These are phyloP conservation scores for Lemur catta DNA, from an alignment of 2,797 vertebrate genomes.

Conservation along the genomic window DNA sequence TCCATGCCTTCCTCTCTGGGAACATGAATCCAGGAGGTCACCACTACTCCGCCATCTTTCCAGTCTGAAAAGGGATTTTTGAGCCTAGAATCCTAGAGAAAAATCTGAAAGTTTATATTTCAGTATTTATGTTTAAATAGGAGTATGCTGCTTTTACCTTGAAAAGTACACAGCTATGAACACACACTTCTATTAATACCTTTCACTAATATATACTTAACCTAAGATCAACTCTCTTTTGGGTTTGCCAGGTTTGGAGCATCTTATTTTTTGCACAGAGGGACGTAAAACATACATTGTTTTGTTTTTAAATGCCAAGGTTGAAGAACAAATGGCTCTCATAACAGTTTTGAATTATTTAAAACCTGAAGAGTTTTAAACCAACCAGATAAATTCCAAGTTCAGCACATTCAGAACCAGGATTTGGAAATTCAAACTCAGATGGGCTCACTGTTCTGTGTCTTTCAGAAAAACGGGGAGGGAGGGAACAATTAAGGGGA, in stretches of 20 bases:
- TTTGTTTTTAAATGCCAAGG: background rate
- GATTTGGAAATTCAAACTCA: too few relatives aligned
- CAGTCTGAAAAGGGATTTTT: background rate
- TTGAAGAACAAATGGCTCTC: background rate
- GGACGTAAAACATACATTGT: background rate
- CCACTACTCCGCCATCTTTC: too few relatives aligned
- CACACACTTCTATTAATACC: background rate
- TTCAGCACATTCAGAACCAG: too few relatives aligned
- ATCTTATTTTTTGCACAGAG: background rate
- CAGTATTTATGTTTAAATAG: background rate
- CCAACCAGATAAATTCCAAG: too few relatives aligned
- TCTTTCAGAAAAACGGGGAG: too few relatives aligned
- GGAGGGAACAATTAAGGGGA: too few relatives aligned
- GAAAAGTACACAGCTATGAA: background rate
- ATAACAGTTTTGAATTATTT: background rate
- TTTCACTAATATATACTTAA: background rate
- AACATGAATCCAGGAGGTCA: too few relatives aligned
- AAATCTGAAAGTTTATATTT: background rate
- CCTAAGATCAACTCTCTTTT: background rate
- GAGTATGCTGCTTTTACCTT: background rate
- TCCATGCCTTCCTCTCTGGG: too few relatives aligned
- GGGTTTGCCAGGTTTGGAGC: background rate
- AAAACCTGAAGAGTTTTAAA: too few relatives aligned
- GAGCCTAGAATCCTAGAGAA: background rate
- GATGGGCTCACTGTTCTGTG: too few relatives aligned